A percentile compares a stretch with the other conserved stretches of the same genome.
Evolutionary conservation across 2,888 invertebrate species (phyloP).

Genomic region (Nomada goodeniana): DNA sequence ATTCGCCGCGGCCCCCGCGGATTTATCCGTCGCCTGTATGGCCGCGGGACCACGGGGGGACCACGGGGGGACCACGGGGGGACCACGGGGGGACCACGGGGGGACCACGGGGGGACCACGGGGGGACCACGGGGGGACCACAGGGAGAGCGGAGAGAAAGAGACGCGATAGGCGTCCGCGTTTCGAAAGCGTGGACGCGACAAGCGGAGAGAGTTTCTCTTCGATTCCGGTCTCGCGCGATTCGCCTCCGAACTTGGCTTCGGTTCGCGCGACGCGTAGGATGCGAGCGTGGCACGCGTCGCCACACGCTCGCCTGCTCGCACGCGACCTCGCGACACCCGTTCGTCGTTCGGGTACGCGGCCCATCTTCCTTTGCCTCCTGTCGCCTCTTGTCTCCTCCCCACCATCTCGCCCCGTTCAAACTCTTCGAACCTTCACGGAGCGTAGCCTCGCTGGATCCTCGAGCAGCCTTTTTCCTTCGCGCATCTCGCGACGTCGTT

Average conservation of each 20-base stretch:
- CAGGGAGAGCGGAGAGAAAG: not conserved
- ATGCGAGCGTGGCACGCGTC: conserved; percentile 64
- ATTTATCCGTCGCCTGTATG: not conserved
- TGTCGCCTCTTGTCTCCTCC: too few relatives aligned
- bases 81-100: too few relatives aligned
- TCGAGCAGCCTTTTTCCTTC: not conserved
- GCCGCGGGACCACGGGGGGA: too few relatives aligned
- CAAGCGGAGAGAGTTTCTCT: conserved; percentile 9
- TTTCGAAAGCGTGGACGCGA: not conserved
- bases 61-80: too few relatives aligned
- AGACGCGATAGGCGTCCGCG: not conserved
- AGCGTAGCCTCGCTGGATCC: not conserved
- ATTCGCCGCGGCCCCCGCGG: too few relatives aligned
- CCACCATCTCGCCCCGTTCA: too few relatives aligned
- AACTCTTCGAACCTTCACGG: not conserved
- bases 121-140: too few relatives aligned
- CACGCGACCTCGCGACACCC: not conserved
- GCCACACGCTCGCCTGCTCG: conserved; percentile 51
- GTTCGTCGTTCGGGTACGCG: not conserved
- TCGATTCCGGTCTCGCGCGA: not conserved
- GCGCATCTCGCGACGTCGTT: conserved; percentile 4
- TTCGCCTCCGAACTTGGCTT: not conserved
- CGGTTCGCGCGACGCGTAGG: conserved; percentile 49
- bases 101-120: too few relatives aligned
- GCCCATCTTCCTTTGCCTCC: not conserved